Percentiles rank a stretch among this genome's conserved stretches.
Evolutionary conservation across 2,888 invertebrate genomes (phyloP).

Genomic region (Lithophane leautieri): DNA sequence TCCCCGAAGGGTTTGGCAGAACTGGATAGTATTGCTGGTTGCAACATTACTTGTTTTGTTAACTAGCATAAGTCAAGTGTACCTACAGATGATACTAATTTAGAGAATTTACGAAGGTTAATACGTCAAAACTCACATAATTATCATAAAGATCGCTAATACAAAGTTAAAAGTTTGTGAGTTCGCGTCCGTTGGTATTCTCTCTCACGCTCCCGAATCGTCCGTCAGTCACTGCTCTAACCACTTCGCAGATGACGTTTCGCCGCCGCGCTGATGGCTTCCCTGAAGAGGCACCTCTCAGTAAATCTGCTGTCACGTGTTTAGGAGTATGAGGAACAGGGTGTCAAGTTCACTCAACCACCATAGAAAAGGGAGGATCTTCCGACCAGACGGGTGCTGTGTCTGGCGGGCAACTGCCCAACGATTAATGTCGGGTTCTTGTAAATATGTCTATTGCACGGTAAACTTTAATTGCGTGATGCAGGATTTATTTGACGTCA

Average conservation of each 20-base stretch:
- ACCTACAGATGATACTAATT: neutral
- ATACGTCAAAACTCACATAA: neutral
- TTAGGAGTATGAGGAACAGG: no score
- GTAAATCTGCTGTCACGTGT: constrained; percentile 17
- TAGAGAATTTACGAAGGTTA: neutral
- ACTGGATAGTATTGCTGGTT: neutral
- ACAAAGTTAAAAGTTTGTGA: constrained; percentile 12
- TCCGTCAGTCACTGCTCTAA: constrained; percentile 32
- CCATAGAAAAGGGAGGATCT: no score
- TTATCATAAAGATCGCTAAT: neutral
- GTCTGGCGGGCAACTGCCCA: no score
- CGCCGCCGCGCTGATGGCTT: constrained; percentile 7
- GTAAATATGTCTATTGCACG: no score
- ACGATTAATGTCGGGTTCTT: no score
- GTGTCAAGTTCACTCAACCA: no score
- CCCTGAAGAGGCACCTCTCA: constrained; percentile 17
- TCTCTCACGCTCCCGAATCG: constrained; percentile 21
- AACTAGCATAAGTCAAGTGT: no score
- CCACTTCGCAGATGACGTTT: constrained; percentile 25
- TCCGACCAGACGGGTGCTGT: no score
- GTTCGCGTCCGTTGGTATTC: constrained; percentile 1
- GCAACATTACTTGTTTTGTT: no score
- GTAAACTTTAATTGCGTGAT: no score
- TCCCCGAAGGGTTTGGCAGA: no score
- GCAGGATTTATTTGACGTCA: no score